These are phyloP conservation scores for Escarpia spicata DNA, from an alignment of 2,888 invertebrate species.

Conservation along the genomic window DNA sequence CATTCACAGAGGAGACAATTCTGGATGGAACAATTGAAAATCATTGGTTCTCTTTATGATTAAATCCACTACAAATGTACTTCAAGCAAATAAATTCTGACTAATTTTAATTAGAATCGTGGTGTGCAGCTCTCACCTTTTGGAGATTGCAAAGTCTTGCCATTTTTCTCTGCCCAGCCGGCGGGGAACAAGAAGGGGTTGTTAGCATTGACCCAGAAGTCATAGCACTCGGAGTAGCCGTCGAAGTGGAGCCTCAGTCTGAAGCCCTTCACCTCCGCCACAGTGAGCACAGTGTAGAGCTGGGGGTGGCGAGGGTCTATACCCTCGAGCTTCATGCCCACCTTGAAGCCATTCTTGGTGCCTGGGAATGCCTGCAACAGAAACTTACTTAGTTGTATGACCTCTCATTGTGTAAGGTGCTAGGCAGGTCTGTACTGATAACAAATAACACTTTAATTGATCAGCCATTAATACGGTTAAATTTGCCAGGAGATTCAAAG, in stretches of 20 bases:
- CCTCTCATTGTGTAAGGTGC: not conserved
- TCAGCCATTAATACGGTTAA: not conserved
- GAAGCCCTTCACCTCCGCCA: slow-evolving; percentile 71
- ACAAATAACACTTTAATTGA: not conserved
- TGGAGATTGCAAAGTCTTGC: slow-evolving; percentile 82
- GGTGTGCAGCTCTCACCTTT: slow-evolving; percentile 67
- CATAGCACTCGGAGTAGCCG: slow-evolving; percentile 86
- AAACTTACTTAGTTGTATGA: slow-evolving; percentile 23
- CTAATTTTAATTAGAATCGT: not conserved
- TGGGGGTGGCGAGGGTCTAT: slow-evolving; percentile 92
- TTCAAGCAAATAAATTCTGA: not conserved
- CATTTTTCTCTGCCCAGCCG: slow-evolving; percentile 91
- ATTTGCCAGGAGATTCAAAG: not conserved
- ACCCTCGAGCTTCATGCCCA: slow-evolving; percentile 91
- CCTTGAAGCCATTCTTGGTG: slow-evolving; percentile 74
- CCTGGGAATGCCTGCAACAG: slow-evolving; percentile 72
- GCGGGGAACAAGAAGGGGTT: slow-evolving; percentile 90
- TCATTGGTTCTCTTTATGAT: not conserved
- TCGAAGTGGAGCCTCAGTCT: slow-evolving; percentile 90
- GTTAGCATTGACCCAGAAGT: slow-evolving; percentile 94
- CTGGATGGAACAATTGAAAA: not conserved
- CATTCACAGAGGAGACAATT: not conserved
- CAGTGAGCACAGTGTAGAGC: slow-evolving; percentile 86
- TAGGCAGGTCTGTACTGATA: not conserved
- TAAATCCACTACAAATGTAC: slow-evolving; percentile 18